Evolutionary conservation across 2,113 vertebrate species (phyloP).

Genomic region (human): DNA sequence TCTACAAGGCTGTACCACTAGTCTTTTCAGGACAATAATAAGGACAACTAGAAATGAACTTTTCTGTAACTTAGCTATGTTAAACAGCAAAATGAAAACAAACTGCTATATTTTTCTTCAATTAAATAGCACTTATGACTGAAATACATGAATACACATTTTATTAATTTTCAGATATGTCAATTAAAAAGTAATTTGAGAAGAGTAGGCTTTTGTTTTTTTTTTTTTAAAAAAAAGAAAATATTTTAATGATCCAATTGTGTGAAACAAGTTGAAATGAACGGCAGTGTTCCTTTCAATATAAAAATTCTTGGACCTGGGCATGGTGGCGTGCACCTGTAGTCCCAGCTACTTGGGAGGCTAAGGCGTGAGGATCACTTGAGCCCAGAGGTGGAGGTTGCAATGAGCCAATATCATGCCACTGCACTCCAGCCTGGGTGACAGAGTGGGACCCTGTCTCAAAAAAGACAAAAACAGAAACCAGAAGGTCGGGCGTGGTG

Average conservation of each 20-base stretch:
- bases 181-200: conserved; percentile 23
- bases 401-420: too few species aligned
- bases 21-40: background rate
- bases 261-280: background rate
- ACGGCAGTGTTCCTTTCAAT: background rate
- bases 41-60: background rate
- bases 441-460: too few species aligned
- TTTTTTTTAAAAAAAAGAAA: background rate
- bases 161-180: conserved; percentile 10
- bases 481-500: too few species aligned
- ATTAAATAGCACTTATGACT: background rate
- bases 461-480: too few species aligned
- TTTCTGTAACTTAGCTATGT: conserved; percentile 4
- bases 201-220: background rate
- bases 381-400: too few species aligned
- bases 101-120: conserved; percentile 6
- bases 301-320: background rate
- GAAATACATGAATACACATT: background rate
- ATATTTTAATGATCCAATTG: background rate
- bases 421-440: too few species aligned
- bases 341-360: too few species aligned
- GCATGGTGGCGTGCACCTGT: too few species aligned
- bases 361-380: too few species aligned
- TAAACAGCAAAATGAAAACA: conserved; percentile 20
- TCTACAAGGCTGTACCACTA: background rate